phyloP scores from a whole-genome alignment of 2,113 vertebrate species.

The Lophochroa leadbeateri region DNA sequence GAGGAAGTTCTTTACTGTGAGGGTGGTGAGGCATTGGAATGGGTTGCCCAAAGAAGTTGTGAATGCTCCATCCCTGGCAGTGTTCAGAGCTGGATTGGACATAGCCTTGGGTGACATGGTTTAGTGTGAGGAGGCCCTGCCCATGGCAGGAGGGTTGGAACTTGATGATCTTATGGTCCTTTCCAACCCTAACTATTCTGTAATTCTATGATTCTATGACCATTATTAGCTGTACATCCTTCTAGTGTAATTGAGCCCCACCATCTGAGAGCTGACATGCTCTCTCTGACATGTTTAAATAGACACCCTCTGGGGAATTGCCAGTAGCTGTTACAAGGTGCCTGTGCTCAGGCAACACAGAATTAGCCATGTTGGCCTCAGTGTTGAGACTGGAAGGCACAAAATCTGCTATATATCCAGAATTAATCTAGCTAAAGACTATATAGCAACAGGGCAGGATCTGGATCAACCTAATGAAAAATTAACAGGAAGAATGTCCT shows the following conservation, averaged over 20 bases:
- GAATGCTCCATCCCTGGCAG: no score
- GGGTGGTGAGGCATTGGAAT: no score
- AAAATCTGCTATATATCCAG: not conserved
- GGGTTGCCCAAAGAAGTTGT: no score
- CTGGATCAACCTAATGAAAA: not conserved
- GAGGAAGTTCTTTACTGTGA: no score
- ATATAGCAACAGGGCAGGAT: not conserved
- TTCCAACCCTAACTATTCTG: not conserved
- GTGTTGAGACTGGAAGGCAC: not conserved
- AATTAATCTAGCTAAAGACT: not conserved
- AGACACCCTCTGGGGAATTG: fast-evolving
- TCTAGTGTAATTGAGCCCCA: not conserved
- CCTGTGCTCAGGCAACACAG: not conserved
- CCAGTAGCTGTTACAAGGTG: fast-evolving
- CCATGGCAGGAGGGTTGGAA: not conserved
- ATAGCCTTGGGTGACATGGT: no score
- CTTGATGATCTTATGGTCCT: not conserved
- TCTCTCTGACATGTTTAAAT: not conserved
- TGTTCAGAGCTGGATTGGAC: no score
- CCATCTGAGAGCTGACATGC: fast-evolving
- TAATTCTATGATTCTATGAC: not conserved
- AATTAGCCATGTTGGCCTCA: not conserved
- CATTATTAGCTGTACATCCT: not conserved
- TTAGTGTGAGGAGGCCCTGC: no score
- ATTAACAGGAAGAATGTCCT: not conserved